These are phyloP conservation scores for Balaeniceps rex DNA, from an alignment of 2,113 vertebrate species.

Conservation along the genomic window DNA sequence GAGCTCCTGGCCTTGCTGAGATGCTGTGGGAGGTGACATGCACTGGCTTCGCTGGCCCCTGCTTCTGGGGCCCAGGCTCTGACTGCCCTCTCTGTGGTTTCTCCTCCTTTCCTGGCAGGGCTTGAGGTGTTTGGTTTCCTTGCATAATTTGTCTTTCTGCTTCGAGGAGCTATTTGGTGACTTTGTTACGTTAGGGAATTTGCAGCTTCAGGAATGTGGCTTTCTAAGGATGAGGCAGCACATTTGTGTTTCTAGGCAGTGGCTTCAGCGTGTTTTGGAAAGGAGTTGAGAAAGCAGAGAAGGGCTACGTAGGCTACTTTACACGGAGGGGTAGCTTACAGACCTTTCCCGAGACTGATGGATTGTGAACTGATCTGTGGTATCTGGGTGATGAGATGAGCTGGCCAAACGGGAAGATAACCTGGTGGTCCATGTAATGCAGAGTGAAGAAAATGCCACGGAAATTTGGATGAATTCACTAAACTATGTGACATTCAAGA, in stretches of 20 bases:
- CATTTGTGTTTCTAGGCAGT: neutral
- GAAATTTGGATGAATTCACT: neutral
- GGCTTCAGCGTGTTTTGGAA: accelerated
- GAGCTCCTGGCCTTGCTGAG: neutral
- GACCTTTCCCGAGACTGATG: neutral
- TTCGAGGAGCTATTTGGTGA: neutral
- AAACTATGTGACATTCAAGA: neutral
- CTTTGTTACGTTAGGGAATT: neutral
- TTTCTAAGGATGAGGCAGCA: neutral
- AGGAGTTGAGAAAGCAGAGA: neutral
- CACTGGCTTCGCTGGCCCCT: accelerated
- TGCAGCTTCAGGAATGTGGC: neutral
- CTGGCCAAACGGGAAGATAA: neutral
- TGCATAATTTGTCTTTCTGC: neutral
- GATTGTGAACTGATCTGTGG: neutral
- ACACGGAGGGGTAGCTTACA: neutral
- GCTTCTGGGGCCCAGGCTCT: neutral
- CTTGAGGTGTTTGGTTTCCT: neutral
- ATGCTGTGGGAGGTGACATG: neutral
- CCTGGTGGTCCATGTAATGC: accelerated
- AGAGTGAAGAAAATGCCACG: neutral
- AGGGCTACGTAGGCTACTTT: accelerated
- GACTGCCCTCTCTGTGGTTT: neutral
- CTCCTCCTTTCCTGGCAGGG: neutral
- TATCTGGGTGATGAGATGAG: neutral